Evolutionary conservation across 1,140 invertebrate genomes (phyloP).

Genomic region (Drosophila saltans): DNA sequence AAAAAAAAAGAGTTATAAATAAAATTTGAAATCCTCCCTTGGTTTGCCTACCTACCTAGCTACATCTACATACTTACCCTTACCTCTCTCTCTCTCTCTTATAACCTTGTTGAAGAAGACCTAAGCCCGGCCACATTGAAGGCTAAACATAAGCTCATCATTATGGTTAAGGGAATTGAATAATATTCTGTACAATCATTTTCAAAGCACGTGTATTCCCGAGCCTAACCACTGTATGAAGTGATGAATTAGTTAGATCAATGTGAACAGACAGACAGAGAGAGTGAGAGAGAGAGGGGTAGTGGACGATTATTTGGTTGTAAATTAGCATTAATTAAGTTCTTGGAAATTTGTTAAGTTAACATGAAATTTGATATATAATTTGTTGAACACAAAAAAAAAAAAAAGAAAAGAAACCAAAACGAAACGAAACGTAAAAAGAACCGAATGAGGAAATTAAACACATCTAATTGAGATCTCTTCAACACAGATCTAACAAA

Average conservation of each 20-base stretch:
- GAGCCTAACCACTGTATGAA: neutral
- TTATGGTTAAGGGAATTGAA: conserved; percentile 30
- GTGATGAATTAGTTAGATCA: conserved; percentile 46
- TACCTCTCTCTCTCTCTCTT: conserved; percentile 8
- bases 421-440: neutral
- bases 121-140: conserved; percentile 7
- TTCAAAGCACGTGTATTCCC: conserved; percentile 31
- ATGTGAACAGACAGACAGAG: neutral
- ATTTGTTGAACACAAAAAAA: conserved; percentile 20
- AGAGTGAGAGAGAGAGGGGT: neutral
- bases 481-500: conserved; percentile 40
- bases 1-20: conserved; percentile 23
- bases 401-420: neutral
- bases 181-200: conserved; percentile 17
- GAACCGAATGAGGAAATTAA: conserved; percentile 41
- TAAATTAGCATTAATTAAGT: conserved; percentile 53
- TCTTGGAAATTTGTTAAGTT: conserved; percentile 29
- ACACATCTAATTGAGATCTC: conserved; percentile 64
- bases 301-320: neutral
- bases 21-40: conserved; percentile 7
- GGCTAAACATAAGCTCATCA: conserved; percentile 51
- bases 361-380: conserved; percentile 49
- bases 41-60: neutral
- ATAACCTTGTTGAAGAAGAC: conserved; percentile 29
- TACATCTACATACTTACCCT: neutral